phyloP scores from a whole-genome alignment of 2,888 invertebrate genomes.

The Anoncus sp. region DNA sequence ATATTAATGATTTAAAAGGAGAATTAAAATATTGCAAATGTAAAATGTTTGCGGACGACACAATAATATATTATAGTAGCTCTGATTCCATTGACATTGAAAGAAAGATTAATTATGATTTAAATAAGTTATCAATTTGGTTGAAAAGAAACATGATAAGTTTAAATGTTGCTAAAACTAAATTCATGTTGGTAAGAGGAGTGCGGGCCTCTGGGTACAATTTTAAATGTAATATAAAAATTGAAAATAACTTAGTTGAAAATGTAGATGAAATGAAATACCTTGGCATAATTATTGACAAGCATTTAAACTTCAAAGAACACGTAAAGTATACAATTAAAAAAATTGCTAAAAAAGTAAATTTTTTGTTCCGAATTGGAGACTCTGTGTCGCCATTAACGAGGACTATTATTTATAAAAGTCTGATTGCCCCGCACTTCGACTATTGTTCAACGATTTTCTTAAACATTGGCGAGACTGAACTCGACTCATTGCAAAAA shows the following conservation, averaged over 20 bases:
- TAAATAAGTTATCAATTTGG: conserved; percentile 40
- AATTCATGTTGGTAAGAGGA: conserved; percentile 44
- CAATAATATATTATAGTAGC: conserved; percentile 36
- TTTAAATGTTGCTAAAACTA: conserved; percentile 44
- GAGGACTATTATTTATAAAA: conserved; percentile 46
- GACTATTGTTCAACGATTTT: conserved; percentile 58
- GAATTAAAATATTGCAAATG: conserved; percentile 4
- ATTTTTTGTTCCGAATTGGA: conserved; percentile 51
- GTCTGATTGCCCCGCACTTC: conserved; percentile 56
- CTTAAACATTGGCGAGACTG: conserved; percentile 43
- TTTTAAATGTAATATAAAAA: not conserved
- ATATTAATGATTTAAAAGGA: conserved; percentile 18
- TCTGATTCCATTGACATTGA: conserved; percentile 6
- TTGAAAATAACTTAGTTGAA: conserved; percentile 32
- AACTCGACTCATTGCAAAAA: conserved; percentile 33
- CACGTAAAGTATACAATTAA: conserved; percentile 38
- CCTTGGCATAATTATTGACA: conserved; percentile 48
- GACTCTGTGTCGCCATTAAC: conserved; percentile 43
- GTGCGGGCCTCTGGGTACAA: conserved; percentile 25
- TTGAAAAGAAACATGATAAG: conserved; percentile 39
- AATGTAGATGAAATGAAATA: conserved; percentile 43
- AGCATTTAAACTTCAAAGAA: conserved; percentile 22
- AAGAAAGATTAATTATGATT: conserved; percentile 28
- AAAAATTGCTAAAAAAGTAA: conserved; percentile 47
- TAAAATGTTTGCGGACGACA: conserved; percentile 48